These are phyloP conservation scores for Pseudanteris insignis DNA, from an alignment of 2,888 invertebrate genomes.

Conservation along the genomic window DNA sequence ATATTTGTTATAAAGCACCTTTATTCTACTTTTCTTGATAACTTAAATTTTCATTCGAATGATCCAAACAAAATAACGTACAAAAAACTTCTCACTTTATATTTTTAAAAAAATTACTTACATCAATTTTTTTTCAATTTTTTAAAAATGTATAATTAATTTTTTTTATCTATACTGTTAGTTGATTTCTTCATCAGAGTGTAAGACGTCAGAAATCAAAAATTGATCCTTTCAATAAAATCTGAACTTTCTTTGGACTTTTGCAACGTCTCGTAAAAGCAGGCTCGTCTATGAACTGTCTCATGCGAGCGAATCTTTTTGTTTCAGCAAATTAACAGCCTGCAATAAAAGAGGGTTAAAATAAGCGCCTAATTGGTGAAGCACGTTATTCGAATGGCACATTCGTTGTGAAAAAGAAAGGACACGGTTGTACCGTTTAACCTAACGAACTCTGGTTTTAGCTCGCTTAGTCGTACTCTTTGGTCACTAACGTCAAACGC, in stretches of 20 bases:
- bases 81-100: too few species aligned
- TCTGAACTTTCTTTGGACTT: conserved; percentile 1
- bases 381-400: conserved; percentile 40
- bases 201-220: too few species aligned
- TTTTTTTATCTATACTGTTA: too few species aligned
- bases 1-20: too few species aligned
- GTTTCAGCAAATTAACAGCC: conserved; percentile 44
- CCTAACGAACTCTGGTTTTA: conserved; percentile 52
- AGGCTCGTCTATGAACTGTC: conserved; percentile 27
- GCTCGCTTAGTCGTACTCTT: conserved; percentile 57
- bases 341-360: conserved; percentile 45
- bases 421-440: conserved; percentile 48
- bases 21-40: too few species aligned
- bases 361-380: conserved; percentile 45
- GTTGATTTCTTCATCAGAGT: too few species aligned
- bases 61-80: too few species aligned
- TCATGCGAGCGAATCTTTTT: conserved; percentile 33
- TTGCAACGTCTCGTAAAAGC: conserved; percentile 24
- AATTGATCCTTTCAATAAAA: too few species aligned
- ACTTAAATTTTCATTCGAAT: too few species aligned
- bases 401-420: conserved; percentile 23
- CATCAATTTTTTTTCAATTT: too few species aligned
- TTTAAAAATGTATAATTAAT: too few species aligned
- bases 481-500: conserved; percentile 60
- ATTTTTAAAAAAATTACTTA: too few species aligned